Evolutionary conservation across 2,797 vertebrate genomes (phyloP).

Genomic region (Alauda arvensis): DNA sequence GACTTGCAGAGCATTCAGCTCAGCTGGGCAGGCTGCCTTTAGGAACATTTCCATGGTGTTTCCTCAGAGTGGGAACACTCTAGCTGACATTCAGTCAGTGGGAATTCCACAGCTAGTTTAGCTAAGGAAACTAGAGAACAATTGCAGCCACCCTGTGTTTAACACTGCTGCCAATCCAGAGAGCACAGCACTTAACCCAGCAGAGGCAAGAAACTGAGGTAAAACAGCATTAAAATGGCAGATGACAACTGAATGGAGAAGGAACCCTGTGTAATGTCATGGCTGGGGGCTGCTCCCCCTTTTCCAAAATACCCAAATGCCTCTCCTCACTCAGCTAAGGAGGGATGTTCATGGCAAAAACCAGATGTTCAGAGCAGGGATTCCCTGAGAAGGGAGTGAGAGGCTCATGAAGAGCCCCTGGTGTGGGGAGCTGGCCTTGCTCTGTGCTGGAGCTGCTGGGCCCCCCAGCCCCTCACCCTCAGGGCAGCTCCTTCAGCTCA

Average conservation of each 20-base stretch:
- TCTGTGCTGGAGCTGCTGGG: background rate
- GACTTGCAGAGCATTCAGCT: background rate
- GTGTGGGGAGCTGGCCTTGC: background rate
- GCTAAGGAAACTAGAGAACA: background rate
- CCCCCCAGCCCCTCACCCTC: background rate
- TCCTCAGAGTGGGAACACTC: background rate
- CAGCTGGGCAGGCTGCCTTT: background rate
- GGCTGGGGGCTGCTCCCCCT: background rate
- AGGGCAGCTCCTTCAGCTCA: background rate
- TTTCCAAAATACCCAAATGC: background rate
- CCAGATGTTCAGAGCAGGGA: background rate
- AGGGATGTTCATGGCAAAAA: background rate
- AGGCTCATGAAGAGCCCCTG: background rate
- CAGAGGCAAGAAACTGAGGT: background rate
- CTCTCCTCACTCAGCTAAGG: background rate
- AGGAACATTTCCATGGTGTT: background rate
- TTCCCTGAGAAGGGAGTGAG: background rate
- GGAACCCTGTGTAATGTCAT: background rate
- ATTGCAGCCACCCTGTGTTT: background rate
- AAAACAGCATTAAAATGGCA: background rate
- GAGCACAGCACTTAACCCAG: background rate
- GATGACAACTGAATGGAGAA: background rate
- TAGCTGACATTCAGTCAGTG: background rate
- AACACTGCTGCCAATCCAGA: background rate
- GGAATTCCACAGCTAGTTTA: background rate